Evolutionary conservation across 2,888 invertebrate species (phyloP), one percentile per base, ranked within the genome.

Genomic region (Dolichomitus sp.): DNA sequence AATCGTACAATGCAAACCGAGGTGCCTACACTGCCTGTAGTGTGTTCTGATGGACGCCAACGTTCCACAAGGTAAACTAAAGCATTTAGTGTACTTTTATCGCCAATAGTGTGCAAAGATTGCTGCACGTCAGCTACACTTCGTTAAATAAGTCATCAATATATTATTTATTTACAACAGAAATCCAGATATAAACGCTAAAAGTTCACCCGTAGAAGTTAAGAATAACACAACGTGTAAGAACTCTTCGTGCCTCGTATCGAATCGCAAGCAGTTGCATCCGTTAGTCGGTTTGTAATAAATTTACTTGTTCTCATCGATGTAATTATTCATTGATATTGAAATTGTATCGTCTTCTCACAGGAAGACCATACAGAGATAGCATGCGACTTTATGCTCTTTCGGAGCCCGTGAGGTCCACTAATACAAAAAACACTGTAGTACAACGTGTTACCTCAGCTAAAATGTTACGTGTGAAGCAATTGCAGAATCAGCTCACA

Each of bases 401-500:
- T 7, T 79, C 84, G 33, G 91, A 88, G 75, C 86, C 88, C 30
- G 61, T 81, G 12, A 89, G 85, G 80, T 73, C 84, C 7, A 65
- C 85, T 19, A 87, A 84, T 70, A 23, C 23, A 23, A 91, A 88
- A 85, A 90, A 86, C 77, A 79, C 84, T 63, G 84, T 93, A 52
- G 86, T 88, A 37, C 96, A 97, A 92, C 94, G 97, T 14, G 96
- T 97, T 57, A 94, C 97, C 85, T 97, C 97, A 0, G 97, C 97
- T 0, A 96, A 97, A 93, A 95, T 97, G 84, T 95, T 97, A 81
- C 95, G 97, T 33, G 95, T 97, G 37, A 97, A 97, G 90, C 96
- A 97, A 79, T 94, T 97, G 84, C 97, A 97, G 94, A 97, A 97
- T 93, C 97, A 97, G 91, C 91, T 97, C 75, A 95, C 96, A 5